Percentiles rank a stretch among this genome's conserved stretches.
Evolutionary conservation across 1,140 invertebrate species (phyloP).

Genomic region (Xylocopa sonorina): DNA sequence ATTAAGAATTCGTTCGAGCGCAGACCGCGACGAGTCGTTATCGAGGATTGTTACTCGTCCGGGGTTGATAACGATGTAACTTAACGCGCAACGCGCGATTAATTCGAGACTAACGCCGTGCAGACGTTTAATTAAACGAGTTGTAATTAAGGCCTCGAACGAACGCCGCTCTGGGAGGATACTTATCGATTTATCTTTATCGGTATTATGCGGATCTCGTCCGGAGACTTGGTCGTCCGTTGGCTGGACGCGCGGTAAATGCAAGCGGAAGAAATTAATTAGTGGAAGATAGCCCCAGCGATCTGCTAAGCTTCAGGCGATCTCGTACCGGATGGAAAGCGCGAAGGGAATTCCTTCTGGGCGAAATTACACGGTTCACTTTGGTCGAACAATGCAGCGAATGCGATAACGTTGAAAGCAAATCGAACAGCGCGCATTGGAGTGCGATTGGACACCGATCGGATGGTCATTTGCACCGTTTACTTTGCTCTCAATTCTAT

Average conservation of each 20-base stretch:
- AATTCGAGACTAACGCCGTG: neutral
- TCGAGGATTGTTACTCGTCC: neutral
- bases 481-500: no score
- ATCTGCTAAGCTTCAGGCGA: conserved; percentile 13
- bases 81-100: neutral
- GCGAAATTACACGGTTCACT: no score
- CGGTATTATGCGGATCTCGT: conserved; percentile 4
- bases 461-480: no score
- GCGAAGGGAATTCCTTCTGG: neutral
- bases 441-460: no score
- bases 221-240: neutral
- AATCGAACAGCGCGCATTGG: no score
- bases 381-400: no score
- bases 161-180: neutral
- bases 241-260: neutral
- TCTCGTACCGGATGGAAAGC: conserved; percentile 24
- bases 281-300: neutral
- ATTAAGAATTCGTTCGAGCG: neutral
- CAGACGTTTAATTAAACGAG: conserved; percentile 12
- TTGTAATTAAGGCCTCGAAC: neutral
- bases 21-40: no score
- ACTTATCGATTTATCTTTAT: conserved; percentile 2
- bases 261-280: conserved; percentile 48
- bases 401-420: no score
- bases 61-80: neutral